Evolutionary conservation across 2,797 vertebrate species (phyloP).

Genomic region (Cirrhinus mrigala): DNA sequence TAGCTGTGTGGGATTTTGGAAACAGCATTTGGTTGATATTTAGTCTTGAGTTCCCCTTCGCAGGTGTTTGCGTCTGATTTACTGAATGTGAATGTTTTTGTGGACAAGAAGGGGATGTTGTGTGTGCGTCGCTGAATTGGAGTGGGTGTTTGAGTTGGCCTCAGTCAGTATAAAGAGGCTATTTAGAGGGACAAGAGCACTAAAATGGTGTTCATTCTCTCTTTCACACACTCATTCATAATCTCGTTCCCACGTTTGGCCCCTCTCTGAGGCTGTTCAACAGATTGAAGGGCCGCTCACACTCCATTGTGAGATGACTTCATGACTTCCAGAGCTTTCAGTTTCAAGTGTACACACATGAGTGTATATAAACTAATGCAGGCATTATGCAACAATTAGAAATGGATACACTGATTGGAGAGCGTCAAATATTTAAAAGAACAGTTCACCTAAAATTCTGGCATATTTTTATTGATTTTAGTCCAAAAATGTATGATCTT

Average conservation of each 20-base stretch:
- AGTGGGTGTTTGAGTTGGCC: slow-evolving; percentile 62
- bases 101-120: slow-evolving; percentile 26
- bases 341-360: slow-evolving; percentile 32
- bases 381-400: neutral
- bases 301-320: slow-evolving; percentile 65
- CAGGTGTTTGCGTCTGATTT: slow-evolving; percentile 17
- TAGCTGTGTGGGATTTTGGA: slow-evolving; percentile 21
- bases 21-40: slow-evolving; percentile 21
- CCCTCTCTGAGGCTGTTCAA: slow-evolving; percentile 51
- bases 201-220: slow-evolving; percentile 83
- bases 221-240: slow-evolving; percentile 68
- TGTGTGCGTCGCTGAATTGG: slow-evolving; percentile 50
- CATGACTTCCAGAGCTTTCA: slow-evolving; percentile 64
- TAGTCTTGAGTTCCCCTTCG: slow-evolving; percentile 12
- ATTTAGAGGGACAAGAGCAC: slow-evolving; percentile 79
- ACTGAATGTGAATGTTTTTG: slow-evolving; percentile 34
- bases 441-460: neutral
- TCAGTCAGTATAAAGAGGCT: slow-evolving; percentile 61
- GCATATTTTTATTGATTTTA: neutral
- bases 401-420: neutral
- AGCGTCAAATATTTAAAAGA: slow-evolving; percentile 1
- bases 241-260: slow-evolving; percentile 62
- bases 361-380: slow-evolving; percentile 21
- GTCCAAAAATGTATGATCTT: neutral
- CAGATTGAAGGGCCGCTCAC: slow-evolving; percentile 55